Base-by-base conservation (phyloP, 2,113 vertebrate species). In the Vulpes vulpes region DNA sequence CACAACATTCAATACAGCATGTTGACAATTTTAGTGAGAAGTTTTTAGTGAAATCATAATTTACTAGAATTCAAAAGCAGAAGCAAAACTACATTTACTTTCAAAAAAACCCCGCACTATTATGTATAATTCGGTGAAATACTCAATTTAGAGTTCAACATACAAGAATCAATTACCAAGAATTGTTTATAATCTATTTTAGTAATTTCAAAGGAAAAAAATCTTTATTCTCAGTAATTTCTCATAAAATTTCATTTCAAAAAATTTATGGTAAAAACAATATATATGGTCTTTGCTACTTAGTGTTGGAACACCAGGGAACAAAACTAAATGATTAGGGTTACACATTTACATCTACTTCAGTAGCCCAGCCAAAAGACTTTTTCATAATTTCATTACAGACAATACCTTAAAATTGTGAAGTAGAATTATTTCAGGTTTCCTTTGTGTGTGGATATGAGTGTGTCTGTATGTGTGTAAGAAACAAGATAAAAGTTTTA, bases 1-100 rank as follows among this genome's bases (percentile, higher is more conserved):
- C 32, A 57, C 15, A 83, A 78, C 51, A 57, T 35, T 96, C 71
- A 91, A 88, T 19, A 90, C 95, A 53, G 38, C 38, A 85, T 12
- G 30, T 0, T 94, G 82, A 91, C 71, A 73, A 91, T 57, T 93
- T 96, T 76, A 97, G 86, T 83, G 82, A 96, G 67, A 97, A 95
- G 79, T 53, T 62, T 84, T 94, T 88, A 96, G 91, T 98, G 95
- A 97, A 87, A 97, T 95, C 60, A 86, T 27, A 96, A 95, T 95
- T 98, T 97, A 90, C 94, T 94, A 96, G 97, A 98, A 98, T 93
- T 95, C 95, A 98, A 98, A 98, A 98, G 97, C 97, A 98, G 98
- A 98, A 98, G 92, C 87, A 97, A 98, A 98, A 98, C 57, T 49
- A 97, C 80, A 79, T 95, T 94, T 65, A 79, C 71, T 97, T 94